Conservation (phyloP, 2,797 vertebrate species). For the Pempheris klunzingeri region DNA sequence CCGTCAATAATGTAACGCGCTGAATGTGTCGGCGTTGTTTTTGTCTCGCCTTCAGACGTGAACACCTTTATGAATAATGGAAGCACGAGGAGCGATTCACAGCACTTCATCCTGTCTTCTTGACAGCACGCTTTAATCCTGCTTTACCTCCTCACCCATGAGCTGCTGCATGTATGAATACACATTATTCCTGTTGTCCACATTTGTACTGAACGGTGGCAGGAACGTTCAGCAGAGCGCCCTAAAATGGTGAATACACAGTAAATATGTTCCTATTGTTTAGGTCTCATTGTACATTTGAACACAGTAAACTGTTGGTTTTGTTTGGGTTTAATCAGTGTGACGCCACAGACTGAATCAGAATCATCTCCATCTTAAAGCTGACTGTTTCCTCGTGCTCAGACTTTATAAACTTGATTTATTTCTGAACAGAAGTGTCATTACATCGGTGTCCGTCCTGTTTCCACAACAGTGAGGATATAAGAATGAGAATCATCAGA, state of each 20-base stretch:
- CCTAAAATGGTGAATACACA: neutral
- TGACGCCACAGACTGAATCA: neutral
- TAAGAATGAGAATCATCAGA: too few relatives aligned
- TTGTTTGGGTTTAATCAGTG: neutral
- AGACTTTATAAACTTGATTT: neutral
- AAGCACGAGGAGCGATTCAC: constrained; percentile 44
- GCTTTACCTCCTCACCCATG: constrained; percentile 22
- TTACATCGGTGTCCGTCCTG: neutral
- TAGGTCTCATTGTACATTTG: too few relatives aligned
- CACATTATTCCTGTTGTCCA: constrained; percentile 26
- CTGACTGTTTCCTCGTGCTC: too few relatives aligned
- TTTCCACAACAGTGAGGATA: too few relatives aligned
- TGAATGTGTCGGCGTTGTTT: constrained; percentile 60
- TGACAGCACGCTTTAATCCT: constrained; percentile 55
- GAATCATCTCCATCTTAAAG: too few relatives aligned
- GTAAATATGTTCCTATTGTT: too few relatives aligned
- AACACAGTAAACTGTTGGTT: neutral
- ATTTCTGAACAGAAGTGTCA: neutral
- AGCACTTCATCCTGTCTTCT: constrained; percentile 44
- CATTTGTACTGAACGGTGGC: neutral
- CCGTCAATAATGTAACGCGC: constrained; percentile 67
- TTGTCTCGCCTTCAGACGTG: constrained; percentile 44
- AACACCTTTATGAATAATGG: constrained; percentile 69
- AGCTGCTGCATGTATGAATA: constrained; percentile 30
- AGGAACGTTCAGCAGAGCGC: constrained; percentile 24